Evolutionary conservation across 2,797 vertebrate species (phyloP), one percentile per base, ranked within the genome.

Genomic region (Xiphophorus birchmanni): DNA sequence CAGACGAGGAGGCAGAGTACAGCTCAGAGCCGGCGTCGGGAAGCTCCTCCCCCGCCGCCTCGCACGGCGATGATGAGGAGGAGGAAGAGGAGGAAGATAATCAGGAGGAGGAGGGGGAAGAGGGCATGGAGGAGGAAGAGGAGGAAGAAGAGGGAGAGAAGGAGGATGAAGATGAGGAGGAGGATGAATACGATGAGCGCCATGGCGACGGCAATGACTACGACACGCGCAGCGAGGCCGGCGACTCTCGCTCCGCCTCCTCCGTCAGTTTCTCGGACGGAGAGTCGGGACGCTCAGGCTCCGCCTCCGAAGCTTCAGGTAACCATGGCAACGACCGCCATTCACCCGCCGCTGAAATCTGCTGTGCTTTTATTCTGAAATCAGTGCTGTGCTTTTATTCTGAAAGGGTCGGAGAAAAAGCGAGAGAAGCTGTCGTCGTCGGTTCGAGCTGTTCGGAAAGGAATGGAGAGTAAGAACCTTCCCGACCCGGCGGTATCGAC

Each of bases 351-450:
- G 17, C 17, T 35, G 60, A 37, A 65, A 17, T 63, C 7, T 0
- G 8, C 63, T 40, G 63, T 37, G 32, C 15, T 35, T 23, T 47
- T 81, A 67, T 81, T 67, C 44, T 95, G 95, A 87, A 95, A 99
- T 65, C 7, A 1, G 13, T 18, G 3, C 18, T 40, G 18, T 21
- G 32, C 6, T 35, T 35, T 47, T 84, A 67, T 81, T 67, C 44
- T 95, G 95, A 87, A 95, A 99, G 98, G 97, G 91, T 98, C 98
- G 80, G 97, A 98, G 96, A 99, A 99, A 97, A 99, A 99, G 94
- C 97, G 97, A 84, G 98, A 99, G 94, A 99, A 99, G 95, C 96
- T 99, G 94, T 97, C 98, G n/a, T 99, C 98, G 74, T 99, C 98
- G 15, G 98, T 99, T 88, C 96, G 98, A 94, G 98, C 98, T 82